Percentiles rank a stretch among this genome's conserved stretches.
Evolutionary conservation across 1,140 invertebrate species (phyloP).

Genomic region (Euschistus heros): DNA sequence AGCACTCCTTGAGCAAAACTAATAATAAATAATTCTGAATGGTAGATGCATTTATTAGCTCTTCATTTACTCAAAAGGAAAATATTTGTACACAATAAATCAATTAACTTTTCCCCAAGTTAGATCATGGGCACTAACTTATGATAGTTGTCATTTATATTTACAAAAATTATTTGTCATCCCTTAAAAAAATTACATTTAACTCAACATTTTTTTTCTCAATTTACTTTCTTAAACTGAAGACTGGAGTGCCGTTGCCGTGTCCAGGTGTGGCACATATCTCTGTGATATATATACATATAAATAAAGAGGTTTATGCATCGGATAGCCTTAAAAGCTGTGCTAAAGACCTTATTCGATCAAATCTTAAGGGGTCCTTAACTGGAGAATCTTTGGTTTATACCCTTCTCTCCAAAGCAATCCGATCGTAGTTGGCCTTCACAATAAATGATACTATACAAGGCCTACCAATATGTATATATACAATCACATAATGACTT

Average conservation of each 20-base stretch:
- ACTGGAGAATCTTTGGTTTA: slow-evolving; percentile 4
- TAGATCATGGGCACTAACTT: slow-evolving; percentile 20
- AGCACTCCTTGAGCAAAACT: slow-evolving; percentile 11
- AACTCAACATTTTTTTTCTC: slow-evolving; percentile 12
- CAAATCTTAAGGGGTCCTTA: background rate
- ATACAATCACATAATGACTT: slow-evolving; percentile 14
- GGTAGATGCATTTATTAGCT: background rate
- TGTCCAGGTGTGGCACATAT: background rate
- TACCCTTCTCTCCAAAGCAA: background rate
- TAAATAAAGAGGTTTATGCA: slow-evolving; percentile 4
- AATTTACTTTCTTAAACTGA: too few species aligned
- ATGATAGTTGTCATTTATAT: slow-evolving; percentile 7
- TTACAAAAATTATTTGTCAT: slow-evolving; percentile 15
- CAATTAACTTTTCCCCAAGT: slow-evolving; percentile 22
- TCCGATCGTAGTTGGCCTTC: background rate
- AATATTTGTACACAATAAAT: slow-evolving; percentile 19
- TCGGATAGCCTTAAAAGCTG: background rate
- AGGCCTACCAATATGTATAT: slow-evolving; percentile 11
- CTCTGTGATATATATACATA: slow-evolving; percentile 13
- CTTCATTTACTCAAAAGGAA: background rate
- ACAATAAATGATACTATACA: background rate
- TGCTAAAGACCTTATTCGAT: background rate
- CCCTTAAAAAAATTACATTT: slow-evolving; percentile 12
- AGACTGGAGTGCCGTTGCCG: too few species aligned
- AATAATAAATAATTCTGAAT: slow-evolving; percentile 2